A percentile compares a stretch with the other conserved stretches of the same genome.
phyloP scores from a whole-genome alignment of 1,140 invertebrate genomes.

The Parapsyche elsis region DNA sequence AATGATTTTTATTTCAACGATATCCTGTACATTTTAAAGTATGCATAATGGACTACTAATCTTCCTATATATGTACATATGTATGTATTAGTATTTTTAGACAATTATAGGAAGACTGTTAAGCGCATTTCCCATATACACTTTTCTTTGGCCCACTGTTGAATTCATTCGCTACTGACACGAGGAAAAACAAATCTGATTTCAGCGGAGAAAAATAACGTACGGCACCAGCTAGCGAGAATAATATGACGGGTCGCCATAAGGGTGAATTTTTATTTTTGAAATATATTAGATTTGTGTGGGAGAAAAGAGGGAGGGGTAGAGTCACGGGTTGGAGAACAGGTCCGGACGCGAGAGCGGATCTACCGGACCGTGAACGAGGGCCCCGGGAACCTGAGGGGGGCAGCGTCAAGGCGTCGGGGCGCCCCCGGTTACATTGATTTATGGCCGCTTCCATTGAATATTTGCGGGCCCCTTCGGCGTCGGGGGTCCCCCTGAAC shows the following conservation, averaged over 20 bases:
- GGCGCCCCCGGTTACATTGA: slow-evolving; percentile 19
- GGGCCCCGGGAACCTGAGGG: neutral
- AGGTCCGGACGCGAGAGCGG: neutral
- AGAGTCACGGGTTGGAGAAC: neutral
- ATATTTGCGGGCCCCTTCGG: slow-evolving; percentile 7
- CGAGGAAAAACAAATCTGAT: too few species aligned
- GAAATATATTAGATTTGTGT: neutral
- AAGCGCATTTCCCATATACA: too few species aligned
- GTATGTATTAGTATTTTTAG: too few species aligned
- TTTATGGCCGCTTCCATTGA: slow-evolving; percentile 36
- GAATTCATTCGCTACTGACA: too few species aligned
- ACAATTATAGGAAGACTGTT: too few species aligned
- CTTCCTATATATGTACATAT: too few species aligned
- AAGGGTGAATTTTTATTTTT: slow-evolving; percentile 1
- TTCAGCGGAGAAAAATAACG: neutral
- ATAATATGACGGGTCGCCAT: neutral
- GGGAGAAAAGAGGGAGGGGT: neutral
- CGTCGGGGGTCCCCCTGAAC: neutral
- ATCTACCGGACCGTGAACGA: slow-evolving; percentile 21
- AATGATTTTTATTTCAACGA: too few species aligned
- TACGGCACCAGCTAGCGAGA: neutral
- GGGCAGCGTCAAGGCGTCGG: neutral
- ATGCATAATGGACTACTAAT: too few species aligned
- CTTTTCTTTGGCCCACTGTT: too few species aligned
- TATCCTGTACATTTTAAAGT: too few species aligned